These are phyloP conservation scores for Arrhopalites spinosus DNA, from an alignment of 2,888 invertebrate genomes.

Conservation along the genomic window DNA sequence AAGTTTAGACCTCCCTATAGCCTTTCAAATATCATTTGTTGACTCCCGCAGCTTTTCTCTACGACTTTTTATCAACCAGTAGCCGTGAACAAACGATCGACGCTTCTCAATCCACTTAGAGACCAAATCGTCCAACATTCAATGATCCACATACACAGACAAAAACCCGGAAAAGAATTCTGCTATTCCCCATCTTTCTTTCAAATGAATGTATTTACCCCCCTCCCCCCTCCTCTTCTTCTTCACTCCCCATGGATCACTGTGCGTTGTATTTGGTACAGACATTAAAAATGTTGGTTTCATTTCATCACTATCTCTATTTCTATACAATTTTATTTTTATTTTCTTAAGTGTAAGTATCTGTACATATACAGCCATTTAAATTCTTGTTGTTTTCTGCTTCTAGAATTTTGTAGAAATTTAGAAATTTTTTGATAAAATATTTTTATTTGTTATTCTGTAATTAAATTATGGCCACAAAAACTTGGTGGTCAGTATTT, in stretches of 20 bases:
- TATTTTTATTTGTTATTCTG: no score
- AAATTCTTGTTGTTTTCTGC: no score
- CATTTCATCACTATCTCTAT: no score
- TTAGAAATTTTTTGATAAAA: no score
- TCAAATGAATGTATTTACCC: neutral
- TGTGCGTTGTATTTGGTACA: no score
- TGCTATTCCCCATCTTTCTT: neutral
- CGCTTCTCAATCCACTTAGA: conserved; percentile 25
- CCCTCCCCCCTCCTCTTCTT: neutral
- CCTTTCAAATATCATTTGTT: conserved; percentile 36
- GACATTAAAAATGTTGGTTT: no score
- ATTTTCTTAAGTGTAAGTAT: no score
- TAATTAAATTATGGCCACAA: no score
- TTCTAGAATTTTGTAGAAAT: no score
- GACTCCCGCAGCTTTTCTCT: conserved; percentile 19
- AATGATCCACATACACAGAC: neutral
- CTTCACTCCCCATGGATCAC: neutral
- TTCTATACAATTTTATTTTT: no score
- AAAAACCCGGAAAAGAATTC: neutral
- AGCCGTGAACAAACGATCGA: conserved; percentile 15
- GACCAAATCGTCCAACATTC: conserved; percentile 2
- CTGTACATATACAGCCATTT: no score
- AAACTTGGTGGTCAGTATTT: no score
- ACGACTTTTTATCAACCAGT: neutral
- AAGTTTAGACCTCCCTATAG: conserved; percentile 21